Evolutionary conservation across 2,113 vertebrate species (phyloP).

Genomic region (Isichthys henryi): DNA sequence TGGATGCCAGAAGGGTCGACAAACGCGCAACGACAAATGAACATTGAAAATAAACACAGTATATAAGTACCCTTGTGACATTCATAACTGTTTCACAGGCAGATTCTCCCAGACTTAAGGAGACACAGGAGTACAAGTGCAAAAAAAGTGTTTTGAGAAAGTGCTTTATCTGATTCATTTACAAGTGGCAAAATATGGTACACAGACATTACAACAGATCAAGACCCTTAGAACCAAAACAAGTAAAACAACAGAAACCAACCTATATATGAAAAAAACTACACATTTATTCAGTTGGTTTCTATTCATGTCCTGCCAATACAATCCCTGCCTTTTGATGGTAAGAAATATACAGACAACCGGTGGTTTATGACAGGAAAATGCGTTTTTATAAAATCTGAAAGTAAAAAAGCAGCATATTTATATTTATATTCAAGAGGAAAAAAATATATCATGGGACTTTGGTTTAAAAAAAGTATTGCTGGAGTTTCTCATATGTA

Average conservation of each 20-base stretch:
- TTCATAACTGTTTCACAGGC: slow-evolving; percentile 42
- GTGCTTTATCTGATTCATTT: slow-evolving; percentile 40
- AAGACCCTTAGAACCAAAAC: slow-evolving; percentile 41
- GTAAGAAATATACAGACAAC: slow-evolving; percentile 35
- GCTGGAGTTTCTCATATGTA: slow-evolving; percentile 54
- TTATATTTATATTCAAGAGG: slow-evolving; percentile 39
- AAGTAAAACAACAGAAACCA: slow-evolving; percentile 40
- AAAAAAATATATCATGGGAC: slow-evolving; percentile 40
- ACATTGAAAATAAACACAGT: neutral
- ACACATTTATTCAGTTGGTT: slow-evolving; percentile 33
- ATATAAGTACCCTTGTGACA: slow-evolving; percentile 19
- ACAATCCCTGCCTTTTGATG: slow-evolving; percentile 14
- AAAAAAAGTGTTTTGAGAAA: slow-evolving; percentile 41
- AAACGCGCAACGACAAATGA: neutral
- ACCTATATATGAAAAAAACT: slow-evolving; percentile 37
- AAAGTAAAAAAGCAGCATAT: slow-evolving; percentile 61
- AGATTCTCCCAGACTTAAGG: slow-evolving; percentile 27
- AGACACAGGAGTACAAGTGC: slow-evolving; percentile 40
- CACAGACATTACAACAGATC: slow-evolving; percentile 42
- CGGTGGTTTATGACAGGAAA: slow-evolving; percentile 53
- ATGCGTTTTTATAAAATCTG: slow-evolving; percentile 58
- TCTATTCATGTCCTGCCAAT: slow-evolving; percentile 32
- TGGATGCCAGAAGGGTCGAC: neutral
- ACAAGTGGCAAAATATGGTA: slow-evolving; percentile 40
- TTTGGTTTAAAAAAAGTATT: slow-evolving; percentile 58